phyloP scores from a whole-genome alignment of 2,888 invertebrate species.

The Dendrolimus houi region DNA sequence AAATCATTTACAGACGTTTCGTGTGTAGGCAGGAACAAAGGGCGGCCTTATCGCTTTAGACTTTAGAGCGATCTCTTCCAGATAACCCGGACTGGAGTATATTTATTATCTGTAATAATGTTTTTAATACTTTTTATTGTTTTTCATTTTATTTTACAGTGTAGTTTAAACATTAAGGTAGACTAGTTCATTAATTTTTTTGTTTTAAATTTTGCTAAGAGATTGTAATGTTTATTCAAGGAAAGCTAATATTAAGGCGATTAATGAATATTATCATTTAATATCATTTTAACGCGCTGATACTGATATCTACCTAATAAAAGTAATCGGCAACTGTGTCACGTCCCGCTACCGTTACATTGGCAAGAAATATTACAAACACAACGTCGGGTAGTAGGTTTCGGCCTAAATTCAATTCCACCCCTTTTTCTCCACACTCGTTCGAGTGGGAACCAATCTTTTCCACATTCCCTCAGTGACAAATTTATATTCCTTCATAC shows the following conservation, averaged over 20 bases:
- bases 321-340: conserved; percentile 50
- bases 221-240: too few relatives aligned
- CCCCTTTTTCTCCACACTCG: conserved; percentile 56
- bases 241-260: conserved; percentile 2
- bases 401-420: conserved; percentile 71
- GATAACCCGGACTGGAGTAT: too few relatives aligned
- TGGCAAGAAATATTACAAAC: conserved; percentile 63
- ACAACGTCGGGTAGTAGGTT: conserved; percentile 53
- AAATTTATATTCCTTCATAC: conserved; percentile 70
- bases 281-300: conserved; percentile 21
- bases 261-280: conserved; percentile 11
- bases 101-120: too few relatives aligned
- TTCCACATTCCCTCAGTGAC: conserved; percentile 72
- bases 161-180: too few relatives aligned
- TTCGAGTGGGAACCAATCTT: conserved; percentile 68
- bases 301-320: conserved; percentile 25
- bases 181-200: too few relatives aligned
- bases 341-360: conserved; percentile 43
- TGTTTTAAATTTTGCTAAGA: too few relatives aligned
- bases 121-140: too few relatives aligned
- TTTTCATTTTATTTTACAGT: too few relatives aligned
- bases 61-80: too few relatives aligned
- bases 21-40: too few relatives aligned
- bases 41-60: too few relatives aligned
- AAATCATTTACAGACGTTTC: too few relatives aligned